Conservation (phyloP, 2,888 invertebrate species). For the Augochlorella aurata region DNA sequence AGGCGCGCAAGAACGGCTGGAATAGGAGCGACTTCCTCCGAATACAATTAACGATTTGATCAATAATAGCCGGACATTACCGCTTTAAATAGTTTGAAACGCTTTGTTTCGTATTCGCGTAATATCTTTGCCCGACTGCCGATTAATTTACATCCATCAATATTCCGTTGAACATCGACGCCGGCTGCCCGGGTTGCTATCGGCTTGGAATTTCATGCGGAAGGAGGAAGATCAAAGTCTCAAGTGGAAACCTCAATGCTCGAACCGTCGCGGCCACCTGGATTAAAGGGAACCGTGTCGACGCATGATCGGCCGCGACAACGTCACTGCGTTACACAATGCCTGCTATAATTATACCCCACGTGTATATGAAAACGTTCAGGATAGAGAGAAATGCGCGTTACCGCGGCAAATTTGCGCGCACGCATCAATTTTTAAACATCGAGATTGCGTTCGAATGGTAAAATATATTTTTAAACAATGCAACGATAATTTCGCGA, state of each 20-base stretch:
- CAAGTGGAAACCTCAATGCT: slow-evolving; percentile 49
- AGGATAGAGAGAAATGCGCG: too few relatives aligned
- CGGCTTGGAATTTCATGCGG: slow-evolving; percentile 38
- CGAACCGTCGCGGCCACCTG: slow-evolving; percentile 33
- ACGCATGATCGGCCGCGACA: slow-evolving; percentile 28
- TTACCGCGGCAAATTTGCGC: too few relatives aligned
- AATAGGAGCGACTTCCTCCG: slow-evolving; percentile 20
- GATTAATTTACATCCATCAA: slow-evolving; percentile 54
- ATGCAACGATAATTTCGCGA: too few relatives aligned
- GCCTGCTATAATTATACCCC: background rate
- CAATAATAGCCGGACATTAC: slow-evolving; percentile 54
- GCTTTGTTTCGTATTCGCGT: slow-evolving; percentile 50
- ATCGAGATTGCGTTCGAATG: too few relatives aligned
- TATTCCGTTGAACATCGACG: slow-evolving; percentile 46
- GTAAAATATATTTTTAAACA: too few relatives aligned
- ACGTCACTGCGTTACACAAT: background rate
- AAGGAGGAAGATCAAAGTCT: slow-evolving; percentile 54
- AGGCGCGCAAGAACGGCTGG: background rate
- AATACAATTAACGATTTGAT: slow-evolving; percentile 46
- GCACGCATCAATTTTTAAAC: too few relatives aligned
- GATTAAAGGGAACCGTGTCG: slow-evolving; percentile 49
- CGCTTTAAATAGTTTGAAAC: slow-evolving; percentile 46
- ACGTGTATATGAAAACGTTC: too few relatives aligned
- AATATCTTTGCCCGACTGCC: slow-evolving; percentile 43
- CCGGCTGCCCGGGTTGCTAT: slow-evolving; percentile 7